These are phyloP conservation scores for Dipodomys merriami DNA, from an alignment of 2,113 vertebrate genomes.

Conservation along the genomic window DNA sequence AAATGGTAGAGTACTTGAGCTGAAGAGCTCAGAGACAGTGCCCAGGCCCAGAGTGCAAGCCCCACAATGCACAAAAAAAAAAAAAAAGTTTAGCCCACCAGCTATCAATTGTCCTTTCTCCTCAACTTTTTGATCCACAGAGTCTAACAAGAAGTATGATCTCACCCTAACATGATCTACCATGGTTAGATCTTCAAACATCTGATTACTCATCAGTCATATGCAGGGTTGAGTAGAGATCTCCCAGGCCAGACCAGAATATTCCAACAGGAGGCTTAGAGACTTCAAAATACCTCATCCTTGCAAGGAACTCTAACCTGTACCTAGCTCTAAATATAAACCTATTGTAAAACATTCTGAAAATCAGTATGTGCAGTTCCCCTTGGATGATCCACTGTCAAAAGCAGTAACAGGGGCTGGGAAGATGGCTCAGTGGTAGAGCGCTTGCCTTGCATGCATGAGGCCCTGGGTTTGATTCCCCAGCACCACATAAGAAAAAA, in stretches of 20 bases:
- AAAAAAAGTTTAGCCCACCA: too few relatives aligned
- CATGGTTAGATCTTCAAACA: not conserved
- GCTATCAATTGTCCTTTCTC: not conserved
- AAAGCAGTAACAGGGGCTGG: not conserved
- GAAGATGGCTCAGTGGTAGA: too few relatives aligned
- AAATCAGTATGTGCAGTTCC: not conserved
- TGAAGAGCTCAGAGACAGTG: too few relatives aligned
- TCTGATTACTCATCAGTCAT: not conserved
- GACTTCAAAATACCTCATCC: conserved; percentile 2
- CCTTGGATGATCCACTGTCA: not conserved
- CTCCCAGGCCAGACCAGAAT: not conserved
- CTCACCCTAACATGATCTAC: not conserved
- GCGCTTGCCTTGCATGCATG: too few relatives aligned
- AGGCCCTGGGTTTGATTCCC: too few relatives aligned
- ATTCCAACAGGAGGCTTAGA: not conserved
- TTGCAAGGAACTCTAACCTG: not conserved
- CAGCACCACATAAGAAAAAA: too few relatives aligned
- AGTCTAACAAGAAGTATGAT: not conserved
- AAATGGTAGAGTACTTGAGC: too few relatives aligned
- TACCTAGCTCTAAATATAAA: not conserved
- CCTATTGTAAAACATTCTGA: conserved; percentile 48
- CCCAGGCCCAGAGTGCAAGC: too few relatives aligned
- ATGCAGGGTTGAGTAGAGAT: not conserved
- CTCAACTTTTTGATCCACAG: conserved; percentile 5
- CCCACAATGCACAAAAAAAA: too few relatives aligned